Percentiles rank a stretch among this genome's conserved stretches.
Evolutionary conservation across 2,113 vertebrate species (phyloP).

Genomic region (Scortum barcoo): DNA sequence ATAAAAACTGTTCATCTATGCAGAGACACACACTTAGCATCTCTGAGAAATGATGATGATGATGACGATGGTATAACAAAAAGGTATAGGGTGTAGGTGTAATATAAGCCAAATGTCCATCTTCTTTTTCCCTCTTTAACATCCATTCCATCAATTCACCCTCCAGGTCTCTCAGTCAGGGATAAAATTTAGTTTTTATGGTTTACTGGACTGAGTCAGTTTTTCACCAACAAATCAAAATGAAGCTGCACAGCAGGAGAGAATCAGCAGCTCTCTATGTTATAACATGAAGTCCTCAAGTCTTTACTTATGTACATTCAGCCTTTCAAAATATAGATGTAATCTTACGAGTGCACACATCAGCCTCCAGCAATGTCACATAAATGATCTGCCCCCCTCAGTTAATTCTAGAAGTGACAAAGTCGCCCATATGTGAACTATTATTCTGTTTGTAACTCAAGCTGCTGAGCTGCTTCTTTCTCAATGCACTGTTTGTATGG

Average conservation of each 20-base stretch:
- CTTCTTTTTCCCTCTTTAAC: neutral
- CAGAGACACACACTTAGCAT: neutral
- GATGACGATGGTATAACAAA: neutral
- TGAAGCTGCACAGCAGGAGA: conserved; percentile 17
- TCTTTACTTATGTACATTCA: neutral
- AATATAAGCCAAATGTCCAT: neutral
- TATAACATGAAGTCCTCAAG: too few species aligned
- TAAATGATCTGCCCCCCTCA: too few species aligned
- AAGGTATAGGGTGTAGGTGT: too few species aligned
- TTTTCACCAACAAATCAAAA: conserved; percentile 12
- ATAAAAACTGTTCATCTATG: conserved; percentile 5
- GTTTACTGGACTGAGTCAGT: conserved; percentile 27
- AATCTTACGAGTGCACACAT: neutral
- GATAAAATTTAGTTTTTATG: conserved; percentile 35
- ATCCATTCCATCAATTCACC: neutral
- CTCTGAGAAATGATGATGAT: neutral
- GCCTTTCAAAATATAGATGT: neutral
- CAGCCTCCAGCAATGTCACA: neutral
- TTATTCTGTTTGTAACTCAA: too few species aligned
- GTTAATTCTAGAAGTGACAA: too few species aligned
- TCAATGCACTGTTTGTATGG: too few species aligned
- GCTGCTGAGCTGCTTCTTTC: too few species aligned
- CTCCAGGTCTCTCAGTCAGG: conserved; percentile 16
- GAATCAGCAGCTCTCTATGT: too few species aligned
- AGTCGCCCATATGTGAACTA: too few species aligned